Base-by-base conservation (phyloP, 2,113 vertebrate species). In the Chloroceryle aenea region DNA sequence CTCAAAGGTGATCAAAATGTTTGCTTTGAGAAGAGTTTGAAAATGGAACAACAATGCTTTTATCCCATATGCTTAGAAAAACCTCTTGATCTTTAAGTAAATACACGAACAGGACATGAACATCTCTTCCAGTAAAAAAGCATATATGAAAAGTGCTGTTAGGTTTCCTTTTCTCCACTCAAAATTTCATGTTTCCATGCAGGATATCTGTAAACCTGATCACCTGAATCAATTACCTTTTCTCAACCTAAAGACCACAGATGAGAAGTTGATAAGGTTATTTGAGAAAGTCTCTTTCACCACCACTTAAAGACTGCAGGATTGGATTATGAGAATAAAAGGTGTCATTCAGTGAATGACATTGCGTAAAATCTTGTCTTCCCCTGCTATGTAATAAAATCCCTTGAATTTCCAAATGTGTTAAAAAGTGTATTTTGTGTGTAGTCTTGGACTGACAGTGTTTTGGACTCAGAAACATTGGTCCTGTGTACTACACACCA, bases 401-500 rank as follows among this genome's bases (percentile, higher is more conserved):
- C 6, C 5, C 34, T 67, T 68, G 66, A 85, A 78, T 27, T 85
- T 95, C 56, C 48, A 56, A 52, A 52, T 17, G 23, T 30, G 4
- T 47, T 79, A 32, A 63, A 63, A 86, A 52, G 10, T 64, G 14
- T 19, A 61, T 82, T 85, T 89, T 48, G 7, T 68, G 14, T 40
- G 18, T 10, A 75, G 32, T 27, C 55, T 84, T 74, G 61, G 7
- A 43, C 38, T 58, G 32, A 32, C 7, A 36, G 12, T 50, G 45
- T 20, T 92, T 84, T 55, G 40, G 29, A n/a, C 34, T 38, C 29
- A 52, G 48, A 53, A 8, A 76, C 29, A 34, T 23, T 55, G 43
- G 7, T 68, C 23, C n/a, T 56, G 16, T 2, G 1, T 42, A 25
- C 2, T 52, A 13, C 9, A 18, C 3, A 18, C n/a, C 27, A 21